These are phyloP conservation scores for Pandemis heparana DNA, from an alignment of 2,888 invertebrate species.

Conservation along the genomic window DNA sequence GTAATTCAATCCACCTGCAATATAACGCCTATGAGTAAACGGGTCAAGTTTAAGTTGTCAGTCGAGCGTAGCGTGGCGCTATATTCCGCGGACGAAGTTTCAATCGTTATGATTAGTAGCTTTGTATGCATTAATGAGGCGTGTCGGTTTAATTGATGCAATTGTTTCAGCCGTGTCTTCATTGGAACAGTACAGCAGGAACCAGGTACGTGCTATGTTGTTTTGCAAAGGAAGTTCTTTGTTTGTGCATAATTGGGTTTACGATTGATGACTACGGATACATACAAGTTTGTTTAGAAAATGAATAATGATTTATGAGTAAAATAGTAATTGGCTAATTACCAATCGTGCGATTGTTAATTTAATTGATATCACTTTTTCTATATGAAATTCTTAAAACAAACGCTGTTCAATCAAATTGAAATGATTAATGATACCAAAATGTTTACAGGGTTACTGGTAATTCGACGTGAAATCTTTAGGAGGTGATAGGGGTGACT, in stretches of 20 bases:
- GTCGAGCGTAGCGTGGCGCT: too few species aligned
- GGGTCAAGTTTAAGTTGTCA: too few species aligned
- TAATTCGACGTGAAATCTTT: too few species aligned
- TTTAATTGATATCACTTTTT: too few species aligned
- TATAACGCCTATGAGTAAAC: too few species aligned
- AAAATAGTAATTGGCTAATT: background rate
- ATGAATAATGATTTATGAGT: background rate
- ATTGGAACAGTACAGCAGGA: slow-evolving; percentile 50
- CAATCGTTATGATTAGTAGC: background rate
- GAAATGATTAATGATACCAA: too few species aligned
- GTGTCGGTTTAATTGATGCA: slow-evolving; percentile 4
- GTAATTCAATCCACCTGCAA: too few species aligned
- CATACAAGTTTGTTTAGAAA: background rate
- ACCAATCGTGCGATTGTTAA: background rate
- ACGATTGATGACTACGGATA: background rate
- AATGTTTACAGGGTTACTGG: too few species aligned
- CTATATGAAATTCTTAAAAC: background rate
- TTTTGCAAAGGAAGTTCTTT: background rate
- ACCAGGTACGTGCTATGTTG: slow-evolving; percentile 48
- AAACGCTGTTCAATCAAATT: background rate
- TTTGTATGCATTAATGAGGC: slow-evolving; percentile 3
- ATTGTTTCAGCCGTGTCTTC: slow-evolving; percentile 53
- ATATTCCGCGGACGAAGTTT: too few species aligned
- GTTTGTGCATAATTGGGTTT: background rate
- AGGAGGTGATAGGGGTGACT: too few species aligned